A percentile compares a stretch with the other conserved stretches of the same genome.
phyloP scores from a whole-genome alignment of 2,888 invertebrate species.

The Hirtodrosophila duncani region DNA sequence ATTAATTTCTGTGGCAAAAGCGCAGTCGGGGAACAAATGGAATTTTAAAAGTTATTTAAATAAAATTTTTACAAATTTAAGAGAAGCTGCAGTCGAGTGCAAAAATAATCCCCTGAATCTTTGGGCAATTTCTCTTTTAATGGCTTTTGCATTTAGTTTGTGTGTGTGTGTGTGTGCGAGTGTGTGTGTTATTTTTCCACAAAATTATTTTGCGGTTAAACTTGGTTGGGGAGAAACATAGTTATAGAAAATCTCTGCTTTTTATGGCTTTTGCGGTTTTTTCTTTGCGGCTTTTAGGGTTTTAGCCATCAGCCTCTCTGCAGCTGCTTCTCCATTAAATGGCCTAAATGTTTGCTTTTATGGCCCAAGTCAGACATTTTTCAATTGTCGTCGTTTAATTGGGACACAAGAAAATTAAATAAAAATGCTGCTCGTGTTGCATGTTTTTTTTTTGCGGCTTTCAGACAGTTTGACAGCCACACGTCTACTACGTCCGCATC shows the following conservation, averaged over 20 bases:
- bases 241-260: slow-evolving; percentile 43
- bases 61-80: too few species aligned
- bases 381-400: slow-evolving; percentile 64
- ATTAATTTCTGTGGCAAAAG: too few species aligned
- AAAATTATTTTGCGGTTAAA: slow-evolving; percentile 63
- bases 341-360: slow-evolving; percentile 63
- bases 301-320: slow-evolving; percentile 35
- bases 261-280: slow-evolving; percentile 63
- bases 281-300: slow-evolving; percentile 35
- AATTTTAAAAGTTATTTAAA: too few species aligned
- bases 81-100: too few species aligned
- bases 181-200: slow-evolving; percentile 1
- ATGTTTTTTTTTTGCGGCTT: slow-evolving; percentile 17
- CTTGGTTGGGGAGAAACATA: neutral
- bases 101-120: too few species aligned
- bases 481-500: slow-evolving; percentile 44
- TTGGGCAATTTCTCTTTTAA: slow-evolving; percentile 43
- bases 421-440: slow-evolving; percentile 54
- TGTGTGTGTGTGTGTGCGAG: too few species aligned
- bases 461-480: slow-evolving; percentile 61
- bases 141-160: slow-evolving; percentile 32
- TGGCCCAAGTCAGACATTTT: slow-evolving; percentile 50
- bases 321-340: slow-evolving; percentile 21
- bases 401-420: slow-evolving; percentile 63
- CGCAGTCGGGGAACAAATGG: too few species aligned